Percentiles rank a stretch among this genome's conserved stretches.
These are phyloP conservation scores for Pegea sp. DNA, from an alignment of 23 tunicate species.

Conservation along the genomic window DNA sequence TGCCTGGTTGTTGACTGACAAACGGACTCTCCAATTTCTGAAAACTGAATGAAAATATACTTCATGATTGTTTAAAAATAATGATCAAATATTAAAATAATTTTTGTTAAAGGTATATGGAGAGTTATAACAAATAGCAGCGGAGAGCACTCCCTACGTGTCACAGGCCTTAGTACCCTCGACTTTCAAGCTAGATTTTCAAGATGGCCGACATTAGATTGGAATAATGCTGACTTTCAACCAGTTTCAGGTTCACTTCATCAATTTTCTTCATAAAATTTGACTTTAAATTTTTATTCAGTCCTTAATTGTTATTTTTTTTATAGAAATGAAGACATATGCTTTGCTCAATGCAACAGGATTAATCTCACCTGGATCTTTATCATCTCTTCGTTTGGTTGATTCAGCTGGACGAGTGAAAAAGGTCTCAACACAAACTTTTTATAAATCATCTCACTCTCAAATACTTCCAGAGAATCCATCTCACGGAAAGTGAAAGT, in stretches of 20 bases:
- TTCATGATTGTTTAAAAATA: neutral
- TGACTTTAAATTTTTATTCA: neutral
- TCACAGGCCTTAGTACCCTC: conserved; percentile 79
- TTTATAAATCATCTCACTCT: neutral
- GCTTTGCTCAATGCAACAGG: conserved; percentile 71
- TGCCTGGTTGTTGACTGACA: no score
- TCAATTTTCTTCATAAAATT: neutral
- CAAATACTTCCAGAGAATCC: conserved; percentile 6
- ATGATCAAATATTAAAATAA: neutral
- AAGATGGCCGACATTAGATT: conserved; percentile 62
- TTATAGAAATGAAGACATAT: conserved; percentile 39
- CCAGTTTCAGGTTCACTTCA: conserved; percentile 64
- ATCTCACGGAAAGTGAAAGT: conserved; percentile 27
- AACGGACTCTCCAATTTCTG: no score
- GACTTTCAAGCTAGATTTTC: conserved; percentile 94
- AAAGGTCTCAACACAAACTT: conserved; percentile 4
- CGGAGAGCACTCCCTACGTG: conserved; percentile 82
- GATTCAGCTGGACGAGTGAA: conserved; percentile 34
- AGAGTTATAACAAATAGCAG: conserved; percentile 18
- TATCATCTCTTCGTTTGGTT: conserved; percentile 15
- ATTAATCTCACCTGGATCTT: conserved; percentile 38
- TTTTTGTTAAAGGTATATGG: conserved; percentile 46
- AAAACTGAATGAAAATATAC: neutral
- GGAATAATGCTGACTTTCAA: conserved; percentile 58
- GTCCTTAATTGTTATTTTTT: neutral